Conservation (phyloP, 2,888 invertebrate species). For the Halocaridina rubra region DNA sequence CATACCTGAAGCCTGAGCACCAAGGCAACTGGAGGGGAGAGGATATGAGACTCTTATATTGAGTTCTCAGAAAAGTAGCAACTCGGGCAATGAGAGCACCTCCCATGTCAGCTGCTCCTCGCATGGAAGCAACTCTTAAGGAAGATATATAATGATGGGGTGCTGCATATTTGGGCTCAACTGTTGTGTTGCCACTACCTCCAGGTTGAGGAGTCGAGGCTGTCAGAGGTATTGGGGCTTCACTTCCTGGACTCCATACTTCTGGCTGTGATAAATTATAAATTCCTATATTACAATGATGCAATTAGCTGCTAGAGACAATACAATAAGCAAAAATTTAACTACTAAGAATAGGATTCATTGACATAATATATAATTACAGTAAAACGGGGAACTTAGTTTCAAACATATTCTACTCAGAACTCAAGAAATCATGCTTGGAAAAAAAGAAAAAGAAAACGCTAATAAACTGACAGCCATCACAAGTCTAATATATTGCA, state of each 20-base stretch:
- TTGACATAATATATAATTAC: too few species aligned
- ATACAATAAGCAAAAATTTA: too few species aligned
- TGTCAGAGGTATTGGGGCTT: conserved; percentile 29
- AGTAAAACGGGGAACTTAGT: too few species aligned
- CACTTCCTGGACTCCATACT: conserved; percentile 39
- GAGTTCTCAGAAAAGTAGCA: conserved; percentile 60
- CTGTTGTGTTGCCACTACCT: neutral
- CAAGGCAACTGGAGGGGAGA: conserved; percentile 51
- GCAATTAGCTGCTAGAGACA: too few species aligned
- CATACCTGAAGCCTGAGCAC: conserved; percentile 60
- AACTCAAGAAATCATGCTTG: too few species aligned
- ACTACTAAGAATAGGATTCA: too few species aligned
- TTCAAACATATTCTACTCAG: too few species aligned
- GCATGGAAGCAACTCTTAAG: conserved; percentile 60
- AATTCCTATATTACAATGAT: too few species aligned
- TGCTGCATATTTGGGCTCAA: conserved; percentile 18
- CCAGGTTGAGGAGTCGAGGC: conserved; percentile 37
- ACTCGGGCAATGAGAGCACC: conserved; percentile 61
- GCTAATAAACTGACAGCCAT: too few species aligned
- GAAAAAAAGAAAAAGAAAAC: too few species aligned
- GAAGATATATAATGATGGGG: conserved; percentile 64
- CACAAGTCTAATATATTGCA: too few species aligned
- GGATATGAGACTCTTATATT: conserved; percentile 58
- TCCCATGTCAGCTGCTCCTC: conserved; percentile 62
- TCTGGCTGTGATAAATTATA: too few species aligned